phyloP scores from a whole-genome alignment of 2,113 vertebrate genomes.

The Pseudopodoces humilis region DNA sequence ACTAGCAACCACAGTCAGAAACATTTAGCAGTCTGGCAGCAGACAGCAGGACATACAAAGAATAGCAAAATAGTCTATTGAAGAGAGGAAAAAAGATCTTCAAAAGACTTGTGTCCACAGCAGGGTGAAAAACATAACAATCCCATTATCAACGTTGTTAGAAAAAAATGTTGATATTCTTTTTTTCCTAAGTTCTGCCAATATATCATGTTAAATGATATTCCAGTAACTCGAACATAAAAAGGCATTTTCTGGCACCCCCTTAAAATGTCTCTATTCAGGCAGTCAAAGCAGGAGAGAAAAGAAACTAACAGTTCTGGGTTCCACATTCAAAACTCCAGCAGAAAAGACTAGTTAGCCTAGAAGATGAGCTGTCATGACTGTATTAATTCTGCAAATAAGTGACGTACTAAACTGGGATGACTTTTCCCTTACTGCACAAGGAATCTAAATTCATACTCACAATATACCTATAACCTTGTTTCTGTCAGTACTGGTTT shows the following conservation, averaged over 20 bases:
- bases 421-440: background rate
- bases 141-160: background rate
- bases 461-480: background rate
- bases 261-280: constrained; percentile 12
- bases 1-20: constrained; percentile 65
- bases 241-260: background rate
- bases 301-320: background rate
- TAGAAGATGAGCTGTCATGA: background rate
- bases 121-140: constrained; percentile 31
- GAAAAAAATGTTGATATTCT: background rate
- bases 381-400: background rate
- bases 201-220: background rate
- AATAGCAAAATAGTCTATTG: constrained; percentile 66
- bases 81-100: background rate
- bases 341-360: background rate
- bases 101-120: constrained; percentile 48
- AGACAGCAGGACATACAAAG: constrained; percentile 40
- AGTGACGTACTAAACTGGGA: background rate
- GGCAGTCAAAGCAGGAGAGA: background rate
- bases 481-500: background rate
- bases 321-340: background rate
- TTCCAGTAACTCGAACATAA: background rate
- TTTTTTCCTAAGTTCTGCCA: background rate
- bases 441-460: background rate
- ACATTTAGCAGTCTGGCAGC: constrained; percentile 58